phyloP scores from a whole-genome alignment of 2,888 invertebrate genomes.

The Drosophila anceps region DNA sequence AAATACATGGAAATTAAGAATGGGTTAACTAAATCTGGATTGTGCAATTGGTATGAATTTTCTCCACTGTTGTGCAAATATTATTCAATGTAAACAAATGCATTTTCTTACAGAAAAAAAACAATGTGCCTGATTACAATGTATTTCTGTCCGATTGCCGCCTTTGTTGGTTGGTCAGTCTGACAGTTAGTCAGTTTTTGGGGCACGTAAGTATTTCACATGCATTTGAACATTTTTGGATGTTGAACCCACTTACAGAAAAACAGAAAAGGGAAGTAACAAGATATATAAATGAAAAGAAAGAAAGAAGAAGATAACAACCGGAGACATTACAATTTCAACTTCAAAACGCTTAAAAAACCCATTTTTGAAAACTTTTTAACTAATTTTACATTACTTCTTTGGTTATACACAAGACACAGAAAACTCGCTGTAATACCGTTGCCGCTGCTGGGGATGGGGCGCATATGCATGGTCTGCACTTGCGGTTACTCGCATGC shows the following conservation, averaged over 20 bases:
- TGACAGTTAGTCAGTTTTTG: conserved; percentile 36
- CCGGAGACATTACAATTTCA: conserved; percentile 78
- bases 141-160: conserved; percentile 24
- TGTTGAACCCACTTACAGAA: conserved; percentile 48
- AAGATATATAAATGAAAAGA: conserved; percentile 23
- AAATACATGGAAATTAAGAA: conserved; percentile 25
- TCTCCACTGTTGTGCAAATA: conserved; percentile 73
- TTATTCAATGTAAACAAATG: conserved; percentile 66
- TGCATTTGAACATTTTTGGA: conserved; percentile 73
- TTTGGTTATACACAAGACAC: conserved; percentile 66
- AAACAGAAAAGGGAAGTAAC: conserved; percentile 20
- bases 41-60: conserved; percentile 81
- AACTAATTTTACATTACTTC: conserved; percentile 74
- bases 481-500: conserved; percentile 55
- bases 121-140: conserved; percentile 55
- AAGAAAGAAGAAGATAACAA: conserved; percentile 26
- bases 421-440: conserved; percentile 26
- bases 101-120: conserved; percentile 67
- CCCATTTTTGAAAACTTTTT: conserved; percentile 75
- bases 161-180: conserved; percentile 18
- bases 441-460: conserved; percentile 50
- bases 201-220: conserved; percentile 68
- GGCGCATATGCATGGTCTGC: conserved; percentile 49
- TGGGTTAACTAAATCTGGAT: conserved; percentile 55
- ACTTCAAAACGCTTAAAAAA: conserved; percentile 81